Conservation (phyloP, 2,797 vertebrate genomes). For the Glossophaga mutica region DNA sequence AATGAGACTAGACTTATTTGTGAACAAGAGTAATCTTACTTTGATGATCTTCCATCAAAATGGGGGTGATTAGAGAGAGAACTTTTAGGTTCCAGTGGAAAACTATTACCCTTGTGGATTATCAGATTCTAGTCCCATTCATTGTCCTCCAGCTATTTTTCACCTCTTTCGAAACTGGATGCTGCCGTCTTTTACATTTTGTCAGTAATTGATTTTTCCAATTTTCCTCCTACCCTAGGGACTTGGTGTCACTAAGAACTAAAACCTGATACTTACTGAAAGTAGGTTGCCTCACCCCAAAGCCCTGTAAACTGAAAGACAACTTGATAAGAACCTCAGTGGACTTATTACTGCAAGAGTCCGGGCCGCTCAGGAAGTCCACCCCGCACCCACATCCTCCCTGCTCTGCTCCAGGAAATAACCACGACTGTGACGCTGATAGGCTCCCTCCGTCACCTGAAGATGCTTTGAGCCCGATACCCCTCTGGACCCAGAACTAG, state of each 20-base stretch:
- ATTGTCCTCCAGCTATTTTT: not conserved
- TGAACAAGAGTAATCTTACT: not conserved
- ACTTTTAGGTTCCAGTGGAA: not conserved
- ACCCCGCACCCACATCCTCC: not conserved
- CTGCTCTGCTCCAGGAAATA: not conserved
- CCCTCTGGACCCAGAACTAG: not conserved
- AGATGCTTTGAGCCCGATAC: not conserved
- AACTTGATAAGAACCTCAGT: not conserved
- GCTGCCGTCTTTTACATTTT: not conserved
- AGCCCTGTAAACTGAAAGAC: not conserved
- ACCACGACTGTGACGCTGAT: not conserved
- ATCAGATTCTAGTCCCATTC: not conserved
- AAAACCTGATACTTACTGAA: not conserved
- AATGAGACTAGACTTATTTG: not conserved
- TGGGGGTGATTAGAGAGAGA: not conserved
- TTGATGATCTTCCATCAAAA: not conserved
- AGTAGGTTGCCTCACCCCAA: not conserved
- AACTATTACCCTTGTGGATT: not conserved
- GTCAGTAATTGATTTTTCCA: not conserved
- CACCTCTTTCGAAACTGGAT: not conserved
- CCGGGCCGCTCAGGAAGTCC: not conserved
- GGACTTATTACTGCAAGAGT: not conserved
- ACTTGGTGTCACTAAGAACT: not conserved
- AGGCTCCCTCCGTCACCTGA: not conserved
- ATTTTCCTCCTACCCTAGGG: not conserved